Conservation (phyloP, 2,113 vertebrate species). For the Cavia porcellus region DNA sequence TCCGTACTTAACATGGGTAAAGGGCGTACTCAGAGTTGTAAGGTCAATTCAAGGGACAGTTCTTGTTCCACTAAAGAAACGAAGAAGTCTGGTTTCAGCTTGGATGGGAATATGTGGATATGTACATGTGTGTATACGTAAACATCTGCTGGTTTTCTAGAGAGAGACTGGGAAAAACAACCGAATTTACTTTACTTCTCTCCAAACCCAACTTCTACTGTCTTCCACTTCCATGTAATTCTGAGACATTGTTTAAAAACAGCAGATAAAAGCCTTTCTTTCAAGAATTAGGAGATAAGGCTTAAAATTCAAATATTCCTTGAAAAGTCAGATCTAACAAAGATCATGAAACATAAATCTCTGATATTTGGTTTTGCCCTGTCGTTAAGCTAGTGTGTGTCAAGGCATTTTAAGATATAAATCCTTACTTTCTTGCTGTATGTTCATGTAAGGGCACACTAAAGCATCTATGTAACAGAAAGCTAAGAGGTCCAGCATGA, state of each 20-base stretch:
- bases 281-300: conserved; percentile 2
- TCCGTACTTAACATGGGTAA: background rate
- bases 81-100: background rate
- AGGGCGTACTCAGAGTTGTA: background rate
- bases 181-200: background rate
- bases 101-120: background rate
- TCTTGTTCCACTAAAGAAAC: background rate
- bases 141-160: background rate
- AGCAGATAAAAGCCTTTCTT: background rate
- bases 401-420: background rate
- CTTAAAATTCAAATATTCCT: background rate
- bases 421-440: background rate
- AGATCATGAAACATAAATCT: background rate
- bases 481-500: background rate
- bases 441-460: background rate
- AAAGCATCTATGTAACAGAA: background rate
- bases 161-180: background rate
- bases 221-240: background rate
- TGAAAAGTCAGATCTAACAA: background rate
- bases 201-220: background rate
- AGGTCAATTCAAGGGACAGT: background rate
- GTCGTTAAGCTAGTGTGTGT: background rate
- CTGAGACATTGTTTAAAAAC: background rate
- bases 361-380: background rate
- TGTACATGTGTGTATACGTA: background rate